Conservation (phyloP, 1,140 invertebrate species). For the Drosophila rhopaloa region DNA sequence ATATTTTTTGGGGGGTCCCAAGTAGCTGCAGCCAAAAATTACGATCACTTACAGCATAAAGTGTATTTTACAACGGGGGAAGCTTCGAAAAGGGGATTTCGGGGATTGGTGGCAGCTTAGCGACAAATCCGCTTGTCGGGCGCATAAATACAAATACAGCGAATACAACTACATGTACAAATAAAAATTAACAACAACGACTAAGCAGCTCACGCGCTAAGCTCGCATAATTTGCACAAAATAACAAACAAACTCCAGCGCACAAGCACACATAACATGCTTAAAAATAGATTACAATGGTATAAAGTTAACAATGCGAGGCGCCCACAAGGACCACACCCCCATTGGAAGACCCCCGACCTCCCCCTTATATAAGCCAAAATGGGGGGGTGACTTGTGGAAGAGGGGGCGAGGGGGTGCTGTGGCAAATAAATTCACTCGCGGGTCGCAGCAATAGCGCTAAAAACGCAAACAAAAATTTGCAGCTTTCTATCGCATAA, state of each 20-base stretch:
- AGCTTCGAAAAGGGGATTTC: constrained; percentile 2
- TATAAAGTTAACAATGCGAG: constrained; percentile 73
- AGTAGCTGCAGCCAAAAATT: constrained; percentile 40
- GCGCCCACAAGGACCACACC: constrained; percentile 21
- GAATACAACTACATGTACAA: constrained; percentile 24
- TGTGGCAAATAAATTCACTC: constrained; percentile 57
- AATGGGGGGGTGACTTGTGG: no score
- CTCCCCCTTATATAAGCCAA: constrained; percentile 6
- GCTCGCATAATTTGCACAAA: constrained; percentile 72
- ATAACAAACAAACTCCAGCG: constrained; percentile 46
- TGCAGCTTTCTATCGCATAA: constrained; percentile 79
- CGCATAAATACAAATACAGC: constrained; percentile 36
- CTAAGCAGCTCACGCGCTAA: constrained; percentile 73
- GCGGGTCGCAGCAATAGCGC: constrained; percentile 45
- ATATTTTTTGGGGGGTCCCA: constrained; percentile 7
- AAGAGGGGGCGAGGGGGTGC: neutral
- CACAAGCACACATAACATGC: constrained; percentile 60
- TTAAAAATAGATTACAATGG: constrained; percentile 80
- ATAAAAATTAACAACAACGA: constrained; percentile 60
- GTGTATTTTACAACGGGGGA: constrained; percentile 12
- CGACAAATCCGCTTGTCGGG: constrained; percentile 73
- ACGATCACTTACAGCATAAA: constrained; percentile 37
- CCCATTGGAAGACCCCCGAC: neutral
- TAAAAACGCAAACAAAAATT: constrained; percentile 75
- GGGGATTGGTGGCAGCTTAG: constrained; percentile 40